These are phyloP conservation scores for Limonius californicus DNA, from an alignment of 1,140 invertebrate species.

Conservation along the genomic window DNA sequence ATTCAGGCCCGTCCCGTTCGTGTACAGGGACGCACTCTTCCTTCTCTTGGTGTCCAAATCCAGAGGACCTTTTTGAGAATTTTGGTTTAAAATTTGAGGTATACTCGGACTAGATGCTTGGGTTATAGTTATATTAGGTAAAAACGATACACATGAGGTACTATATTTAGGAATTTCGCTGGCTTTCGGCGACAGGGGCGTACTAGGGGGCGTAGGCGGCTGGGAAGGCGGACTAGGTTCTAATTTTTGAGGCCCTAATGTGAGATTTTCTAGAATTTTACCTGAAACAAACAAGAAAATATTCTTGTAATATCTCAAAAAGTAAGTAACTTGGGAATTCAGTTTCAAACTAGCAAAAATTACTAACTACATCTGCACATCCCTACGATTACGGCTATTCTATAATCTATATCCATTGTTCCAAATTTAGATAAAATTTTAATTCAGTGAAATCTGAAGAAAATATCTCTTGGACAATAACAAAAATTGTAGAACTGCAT, in stretches of 20 bases:
- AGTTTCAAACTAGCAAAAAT: too few species aligned
- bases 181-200: slow-evolving; percentile 44
- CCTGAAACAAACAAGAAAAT: slow-evolving; percentile 39
- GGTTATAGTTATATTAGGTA: slow-evolving; percentile 35
- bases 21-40: slow-evolving; percentile 1
- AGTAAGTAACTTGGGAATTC: too few species aligned
- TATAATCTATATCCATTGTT: too few species aligned
- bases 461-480: too few species aligned
- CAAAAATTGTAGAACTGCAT: too few species aligned
- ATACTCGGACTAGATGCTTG: slow-evolving; percentile 40
- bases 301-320: neutral
- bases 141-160: slow-evolving; percentile 17
- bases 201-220: slow-evolving; percentile 45
- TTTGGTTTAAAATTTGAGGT: slow-evolving; percentile 30
- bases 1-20: slow-evolving; percentile 18
- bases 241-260: slow-evolving; percentile 30
- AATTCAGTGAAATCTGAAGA: too few species aligned
- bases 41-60: slow-evolving; percentile 18
- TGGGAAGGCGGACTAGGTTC: slow-evolving; percentile 36
- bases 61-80: slow-evolving; percentile 19
- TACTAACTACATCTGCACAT: too few species aligned
- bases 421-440: too few species aligned
- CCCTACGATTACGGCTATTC: too few species aligned
- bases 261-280: slow-evolving; percentile 45
- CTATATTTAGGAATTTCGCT: slow-evolving; percentile 30